Evolutionary conservation across 2,113 vertebrate genomes (phyloP), one percentile per base, ranked within the genome.

Genomic region (Raja brachyura): DNA sequence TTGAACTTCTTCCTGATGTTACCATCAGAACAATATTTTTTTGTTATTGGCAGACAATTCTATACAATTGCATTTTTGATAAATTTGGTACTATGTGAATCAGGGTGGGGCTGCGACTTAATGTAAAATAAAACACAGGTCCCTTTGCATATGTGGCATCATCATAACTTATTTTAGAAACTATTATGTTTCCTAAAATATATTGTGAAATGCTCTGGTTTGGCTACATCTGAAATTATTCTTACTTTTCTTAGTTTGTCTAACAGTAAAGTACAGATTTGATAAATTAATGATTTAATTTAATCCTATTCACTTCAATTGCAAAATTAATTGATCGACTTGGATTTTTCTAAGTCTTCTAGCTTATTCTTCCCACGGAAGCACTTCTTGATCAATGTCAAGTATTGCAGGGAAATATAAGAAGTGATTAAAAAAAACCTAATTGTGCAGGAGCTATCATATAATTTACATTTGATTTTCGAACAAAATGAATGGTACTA

Each of bases 381-480:
- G 31, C n/a, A 61, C 83, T 88, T 14, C 83, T 61, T 63, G 28
- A 88, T 61, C 83, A 88, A 88, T 88, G 56, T 13, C 28, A 88
- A 28, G 28, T 66, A 88, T 31, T 7, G 13, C 59, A 88, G 28
- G 59, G 56, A 16, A 14, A 66, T 16, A 66, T 13, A 66, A 77
- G n/a, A 0, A 7, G 28, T 28, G 54, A 28, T 25, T 88, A n/a
- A 20, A 20, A 31, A 63, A n/a, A n/a, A n/a, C n/a, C 31, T 31
- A 63, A 6, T 66, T 66, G 5, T 66, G 83, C 28, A 88, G n/a
- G 28, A 88, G 83, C 59, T 31, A 61, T n/a, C 59, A 66, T 31
- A 63, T n/a, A 56, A 88, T n/a, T 88, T 86, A 61, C 83, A n/a
- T 88, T 63, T 31, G 83, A 88, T 63, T 88, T 86, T 88, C 59